These are phyloP conservation scores for Mamestra brassicae DNA, from an alignment of 2,888 invertebrate genomes.

Conservation along the genomic window DNA sequence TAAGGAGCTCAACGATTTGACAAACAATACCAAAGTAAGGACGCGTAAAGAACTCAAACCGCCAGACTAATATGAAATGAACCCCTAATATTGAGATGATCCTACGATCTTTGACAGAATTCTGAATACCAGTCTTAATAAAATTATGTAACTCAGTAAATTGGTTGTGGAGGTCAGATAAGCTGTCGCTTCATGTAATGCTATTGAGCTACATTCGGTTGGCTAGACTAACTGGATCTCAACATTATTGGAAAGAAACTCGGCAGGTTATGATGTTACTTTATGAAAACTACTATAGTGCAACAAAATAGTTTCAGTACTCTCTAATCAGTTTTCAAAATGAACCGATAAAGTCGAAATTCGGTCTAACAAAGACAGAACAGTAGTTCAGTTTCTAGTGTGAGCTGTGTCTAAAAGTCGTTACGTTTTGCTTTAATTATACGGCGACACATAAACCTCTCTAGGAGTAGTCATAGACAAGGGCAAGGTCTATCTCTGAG, in stretches of 20 bases:
- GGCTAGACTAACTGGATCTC: neutral
- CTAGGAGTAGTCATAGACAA: slow-evolving; percentile 12
- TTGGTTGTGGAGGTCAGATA: neutral
- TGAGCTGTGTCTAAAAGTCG: slow-evolving; percentile 15
- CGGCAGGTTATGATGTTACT: too few species aligned
- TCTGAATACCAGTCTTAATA: neutral
- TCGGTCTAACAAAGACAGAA: neutral
- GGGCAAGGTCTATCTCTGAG: slow-evolving; percentile 8
- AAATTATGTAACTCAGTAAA: neutral
- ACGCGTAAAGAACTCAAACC: too few species aligned
- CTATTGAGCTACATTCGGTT: neutral
- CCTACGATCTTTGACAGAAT: neutral
- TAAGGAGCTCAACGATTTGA: too few species aligned
- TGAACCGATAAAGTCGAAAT: neutral
- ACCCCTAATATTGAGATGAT: too few species aligned
- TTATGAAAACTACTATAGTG: neutral
- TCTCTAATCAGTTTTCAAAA: neutral
- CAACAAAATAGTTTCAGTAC: neutral
- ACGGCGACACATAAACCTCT: slow-evolving; percentile 26
- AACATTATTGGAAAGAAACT: neutral
- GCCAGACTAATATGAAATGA: too few species aligned
- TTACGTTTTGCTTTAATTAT: slow-evolving; percentile 28
- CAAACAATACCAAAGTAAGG: too few species aligned
- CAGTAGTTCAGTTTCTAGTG: neutral
- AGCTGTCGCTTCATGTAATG: neutral